Percentiles rank a stretch among this genome's conserved stretches.
phyloP scores from a whole-genome alignment of 2,888 invertebrate species.

The Acholoe squamosa region DNA sequence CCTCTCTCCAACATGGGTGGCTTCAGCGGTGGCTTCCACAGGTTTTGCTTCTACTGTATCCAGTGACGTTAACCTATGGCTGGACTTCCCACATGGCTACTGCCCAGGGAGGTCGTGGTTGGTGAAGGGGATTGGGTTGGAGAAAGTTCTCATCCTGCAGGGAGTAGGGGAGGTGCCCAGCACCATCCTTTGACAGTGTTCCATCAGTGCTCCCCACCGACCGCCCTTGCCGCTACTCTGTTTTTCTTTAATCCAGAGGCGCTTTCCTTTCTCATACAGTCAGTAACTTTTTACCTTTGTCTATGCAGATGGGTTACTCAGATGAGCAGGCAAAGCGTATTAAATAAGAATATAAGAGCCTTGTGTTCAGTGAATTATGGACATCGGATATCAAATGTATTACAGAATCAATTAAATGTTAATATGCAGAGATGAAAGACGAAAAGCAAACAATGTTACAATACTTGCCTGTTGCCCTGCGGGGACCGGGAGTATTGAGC shows the following conservation, averaged over 20 bases:
- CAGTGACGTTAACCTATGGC: conserved; percentile 10
- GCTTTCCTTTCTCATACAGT: background rate
- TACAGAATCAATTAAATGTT: too few relatives aligned
- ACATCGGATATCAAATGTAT: too few relatives aligned
- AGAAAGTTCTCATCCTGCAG: background rate
- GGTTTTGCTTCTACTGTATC: background rate
- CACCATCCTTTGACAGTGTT: background rate
- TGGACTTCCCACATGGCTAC: background rate
- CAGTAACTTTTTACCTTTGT: too few relatives aligned
- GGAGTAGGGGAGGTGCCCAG: background rate
- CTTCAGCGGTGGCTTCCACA: background rate
- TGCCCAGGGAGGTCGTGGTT: background rate
- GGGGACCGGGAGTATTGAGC: too few relatives aligned
- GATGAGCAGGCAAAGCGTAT: too few relatives aligned
- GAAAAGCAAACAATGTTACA: too few relatives aligned
- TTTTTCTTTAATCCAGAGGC: background rate
- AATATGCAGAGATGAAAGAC: too few relatives aligned
- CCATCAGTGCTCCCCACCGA: background rate
- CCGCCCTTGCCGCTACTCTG: background rate
- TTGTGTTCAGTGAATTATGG: too few relatives aligned
- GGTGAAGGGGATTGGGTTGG: background rate
- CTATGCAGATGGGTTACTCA: too few relatives aligned
- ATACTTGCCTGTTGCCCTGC: too few relatives aligned
- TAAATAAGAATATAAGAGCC: too few relatives aligned
- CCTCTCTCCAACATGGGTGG: background rate